Evolutionary conservation across 2,797 vertebrate genomes (phyloP), one percentile per base, ranked within the genome.

Genomic region (Phrynocephalus guinanensis): DNA sequence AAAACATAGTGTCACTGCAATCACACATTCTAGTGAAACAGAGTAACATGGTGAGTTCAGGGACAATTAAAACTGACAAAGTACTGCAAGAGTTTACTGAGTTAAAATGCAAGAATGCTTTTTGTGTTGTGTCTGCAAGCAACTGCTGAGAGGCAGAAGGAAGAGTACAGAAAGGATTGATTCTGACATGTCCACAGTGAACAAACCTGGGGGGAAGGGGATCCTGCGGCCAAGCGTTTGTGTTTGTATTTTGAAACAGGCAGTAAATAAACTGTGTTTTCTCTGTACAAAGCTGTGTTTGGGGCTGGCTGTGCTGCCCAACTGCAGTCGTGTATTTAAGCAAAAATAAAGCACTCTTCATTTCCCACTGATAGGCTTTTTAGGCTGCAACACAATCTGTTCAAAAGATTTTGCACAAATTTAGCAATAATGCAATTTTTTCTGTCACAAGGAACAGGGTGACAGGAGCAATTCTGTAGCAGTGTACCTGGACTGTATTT

Each of bases 351-450:
- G 0, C 0, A 6, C 22, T 22, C 50, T 50, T 50, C 10, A 50
- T 89, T 92, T 88, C 82, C 3, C 68, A 38, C 3, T 76, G 38
- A 24, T 38, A 60, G 89, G 48, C 18, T 85, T 9, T 16, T 84
- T 52, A 87, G 24, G 11, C 33, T 87, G 52, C n/a, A 89, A 16
- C 71, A 77, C 50, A 81, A 73, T 48, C 75, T 81, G 73, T 85
- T 79, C 83, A 89, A 60, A 6, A 56, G 33, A 26, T 0, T 79
- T 86, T 78, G 4, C n/a, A 79, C 82, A 38, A 33, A 63, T 82
- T 88, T 89, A n/a, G 88, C 48, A 82, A 30, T 90, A 83, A n/a
- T 0, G 3, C 50, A 72, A 68, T 5, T 20, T 48, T 22, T n/a
- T 44, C 18, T 89, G 20, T 67, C 67, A 50, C 73, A 3, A 90